Evolutionary conservation across 2,113 vertebrate genomes (phyloP), one percentile per base, ranked within the genome.

Genomic region (Diadophis punctatus): DNA sequence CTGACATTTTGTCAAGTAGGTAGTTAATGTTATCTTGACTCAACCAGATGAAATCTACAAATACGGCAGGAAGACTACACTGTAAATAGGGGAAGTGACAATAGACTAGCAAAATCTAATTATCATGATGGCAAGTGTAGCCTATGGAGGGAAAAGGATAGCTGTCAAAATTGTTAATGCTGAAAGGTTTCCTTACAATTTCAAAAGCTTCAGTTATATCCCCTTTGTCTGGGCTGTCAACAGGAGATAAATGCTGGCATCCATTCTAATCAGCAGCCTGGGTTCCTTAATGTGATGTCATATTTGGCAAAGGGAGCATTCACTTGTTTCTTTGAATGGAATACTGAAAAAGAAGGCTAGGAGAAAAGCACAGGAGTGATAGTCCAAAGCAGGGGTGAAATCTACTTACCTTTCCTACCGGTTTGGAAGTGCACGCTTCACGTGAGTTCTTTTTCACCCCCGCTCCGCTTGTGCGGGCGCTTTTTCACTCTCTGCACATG

Each of bases 1-100:
- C 87, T 96, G 94, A 93, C 93, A 93, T 97, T 96, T 96, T 96
- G 91, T 94, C 92, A 95, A 90, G 49, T 92, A 51, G 48, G 48
- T 55, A 68, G 92, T 94, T 95, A 96, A 95, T 52, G 39, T 91
- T 96, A 93, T 94, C 94, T 94, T 94, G 92, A 95, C 68, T 43
- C 95, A 95, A 90, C 1, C 46, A 86, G 84, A 91, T 91, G 90
- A 95, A 96, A 96, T 92, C 94, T 95, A 93, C 74, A 94, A 94
- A 94, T 11, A 91, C 60, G 94, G 94, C 12, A 52, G 93, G 85
- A 91, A 95, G 39, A 93, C n/a, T 93, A 9, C 30, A 91, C 0
- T 93, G 1, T 85, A 92, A 92, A 63, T 90, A 95, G 23, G 93
- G 94, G 96, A 95, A 30, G 1, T 53, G 91, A 93, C 92, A 95